Conservation (phyloP, 2,797 vertebrate species). For the Mionectes olivaceus region DNA sequence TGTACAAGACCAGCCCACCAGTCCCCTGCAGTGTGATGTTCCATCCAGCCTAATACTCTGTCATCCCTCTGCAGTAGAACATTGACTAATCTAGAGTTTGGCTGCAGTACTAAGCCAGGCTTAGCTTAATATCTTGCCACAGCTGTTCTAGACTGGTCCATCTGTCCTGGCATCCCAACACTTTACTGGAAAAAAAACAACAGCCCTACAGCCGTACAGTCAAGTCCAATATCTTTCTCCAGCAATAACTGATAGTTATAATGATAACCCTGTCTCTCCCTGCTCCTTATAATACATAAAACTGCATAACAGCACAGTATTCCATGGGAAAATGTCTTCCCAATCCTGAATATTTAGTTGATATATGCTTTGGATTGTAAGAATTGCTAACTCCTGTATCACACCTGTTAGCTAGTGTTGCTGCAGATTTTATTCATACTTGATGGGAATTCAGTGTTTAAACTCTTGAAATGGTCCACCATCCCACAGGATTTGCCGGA, state of each 20-base stretch:
- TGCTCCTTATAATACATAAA: background rate
- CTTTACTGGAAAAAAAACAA: background rate
- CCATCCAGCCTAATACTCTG: background rate
- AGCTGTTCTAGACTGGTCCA: background rate
- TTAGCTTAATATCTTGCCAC: background rate
- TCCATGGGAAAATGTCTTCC: background rate
- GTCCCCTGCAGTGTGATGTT: background rate
- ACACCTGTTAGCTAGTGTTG: background rate
- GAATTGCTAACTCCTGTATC: background rate
- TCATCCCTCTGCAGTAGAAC: background rate
- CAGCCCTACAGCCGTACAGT: background rate
- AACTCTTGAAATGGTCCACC: background rate
- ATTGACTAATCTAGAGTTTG: background rate
- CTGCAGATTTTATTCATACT: background rate
- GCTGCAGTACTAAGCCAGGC: background rate
- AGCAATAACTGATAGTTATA: background rate
- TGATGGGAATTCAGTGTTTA: background rate
- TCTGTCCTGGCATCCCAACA: background rate
- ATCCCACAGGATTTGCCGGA: background rate
- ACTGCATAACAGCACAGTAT: background rate
- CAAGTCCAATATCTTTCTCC: background rate
- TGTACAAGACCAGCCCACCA: background rate
- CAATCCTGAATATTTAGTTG: background rate
- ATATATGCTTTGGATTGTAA: background rate
- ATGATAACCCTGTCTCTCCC: background rate